Evolutionary conservation across 2,888 invertebrate species (phyloP), one percentile per base, ranked within the genome.

Genomic region (Campoplex capitator): DNA sequence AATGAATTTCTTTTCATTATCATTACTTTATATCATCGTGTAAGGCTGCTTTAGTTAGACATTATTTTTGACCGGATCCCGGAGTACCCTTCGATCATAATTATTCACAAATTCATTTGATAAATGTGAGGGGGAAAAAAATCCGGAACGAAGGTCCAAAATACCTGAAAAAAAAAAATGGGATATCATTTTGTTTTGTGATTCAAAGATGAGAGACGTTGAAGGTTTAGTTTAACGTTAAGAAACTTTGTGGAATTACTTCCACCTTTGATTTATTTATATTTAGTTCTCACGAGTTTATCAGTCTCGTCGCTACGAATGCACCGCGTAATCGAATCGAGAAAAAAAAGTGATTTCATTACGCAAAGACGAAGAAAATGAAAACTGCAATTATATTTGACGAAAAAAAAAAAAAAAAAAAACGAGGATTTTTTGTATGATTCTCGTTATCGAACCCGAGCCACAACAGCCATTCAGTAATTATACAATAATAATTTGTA

Each of bases 71-170:
- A 9, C 51, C 78, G 45, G 42, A 48, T 82, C 67, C 77, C 77
- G 82, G 82, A 85, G 82, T 68, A 32, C 54, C 38, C 32, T 35
- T 48, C 23, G 58, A 8, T 73, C 78, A 78, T 54, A 28, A 42
- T 78, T 32, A 74, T 68, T 75, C 73, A 75, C 38, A 45, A 78
- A 70, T 82, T 78, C 75, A 54, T 83, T 23, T 56, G 18, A 83
- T 32, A 38, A 8, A 62, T 35, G 28, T 38, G 35, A 54, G 32
- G 42, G 38, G 16, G 2, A 62, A 71, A 77, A 65, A 71, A 62
- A 1, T 1, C 38, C n/a, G 0, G 32, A 28, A 62, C 13, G 28
- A 32, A 62, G 13, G 62, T 62, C 62, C 23, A 23, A 28, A 9
- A 16, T 62, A 16, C 6, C 18, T 35, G 65, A 65, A 18, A 35